Evolutionary conservation across 2,797 vertebrate species (phyloP).

Genomic region (Mus minutoides): DNA sequence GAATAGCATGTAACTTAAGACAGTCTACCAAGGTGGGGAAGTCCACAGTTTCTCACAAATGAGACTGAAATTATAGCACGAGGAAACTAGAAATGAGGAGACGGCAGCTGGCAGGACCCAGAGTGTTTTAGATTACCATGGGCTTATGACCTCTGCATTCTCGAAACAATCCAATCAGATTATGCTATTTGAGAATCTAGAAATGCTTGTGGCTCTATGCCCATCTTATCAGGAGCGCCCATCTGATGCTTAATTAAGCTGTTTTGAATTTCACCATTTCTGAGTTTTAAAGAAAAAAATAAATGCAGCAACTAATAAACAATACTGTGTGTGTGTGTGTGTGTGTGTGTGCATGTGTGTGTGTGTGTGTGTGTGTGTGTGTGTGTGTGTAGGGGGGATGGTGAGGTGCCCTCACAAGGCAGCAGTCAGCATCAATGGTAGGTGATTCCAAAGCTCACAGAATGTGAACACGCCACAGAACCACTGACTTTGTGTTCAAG

Average conservation of each 20-base stretch:
- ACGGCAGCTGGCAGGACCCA: slow-evolving; percentile 88
- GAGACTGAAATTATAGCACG: slow-evolving; percentile 85
- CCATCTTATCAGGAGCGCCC: slow-evolving; percentile 86
- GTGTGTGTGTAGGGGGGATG: not conserved
- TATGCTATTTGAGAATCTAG: slow-evolving; percentile 88
- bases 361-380: no score
- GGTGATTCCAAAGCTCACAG: not conserved
- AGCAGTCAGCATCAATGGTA: slow-evolving; percentile 56
- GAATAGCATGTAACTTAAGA: slow-evolving; percentile 88
- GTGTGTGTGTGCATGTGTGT: no score
- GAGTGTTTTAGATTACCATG: slow-evolving; percentile 88
- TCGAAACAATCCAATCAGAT: slow-evolving; percentile 89
- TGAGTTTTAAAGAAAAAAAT: slow-evolving; percentile 75
- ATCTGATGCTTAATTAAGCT: slow-evolving; percentile 89
- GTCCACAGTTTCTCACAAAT: slow-evolving; percentile 84
- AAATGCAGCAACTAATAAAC: slow-evolving; percentile 84
- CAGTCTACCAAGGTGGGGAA: slow-evolving; percentile 80
- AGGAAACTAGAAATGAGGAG: slow-evolving; percentile 83
- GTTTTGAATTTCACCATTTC: slow-evolving; percentile 87
- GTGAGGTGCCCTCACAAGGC: slow-evolving; percentile 67
- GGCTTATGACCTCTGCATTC: slow-evolving; percentile 88
- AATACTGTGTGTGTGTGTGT: not conserved
- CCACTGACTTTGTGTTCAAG: slow-evolving; percentile 11
- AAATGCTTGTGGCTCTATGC: slow-evolving; percentile 84
- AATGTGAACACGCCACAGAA: not conserved